phyloP scores from a whole-genome alignment of 2,888 invertebrate genomes.

The Acrocera orbiculus region DNA sequence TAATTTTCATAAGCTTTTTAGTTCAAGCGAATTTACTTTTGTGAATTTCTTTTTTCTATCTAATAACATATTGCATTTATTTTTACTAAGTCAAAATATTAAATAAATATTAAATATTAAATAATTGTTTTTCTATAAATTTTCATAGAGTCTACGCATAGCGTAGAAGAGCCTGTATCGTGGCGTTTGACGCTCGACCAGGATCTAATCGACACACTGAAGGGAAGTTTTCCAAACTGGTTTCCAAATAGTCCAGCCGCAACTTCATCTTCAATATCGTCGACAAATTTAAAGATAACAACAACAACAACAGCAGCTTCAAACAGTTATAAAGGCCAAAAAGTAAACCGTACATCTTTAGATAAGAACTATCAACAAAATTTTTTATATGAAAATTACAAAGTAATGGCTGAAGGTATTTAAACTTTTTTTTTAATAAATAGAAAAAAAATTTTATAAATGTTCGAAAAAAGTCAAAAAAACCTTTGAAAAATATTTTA shows the following conservation, averaged over 20 bases:
- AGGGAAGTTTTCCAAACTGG: conserved; percentile 87
- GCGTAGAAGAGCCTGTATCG: conserved; percentile 60
- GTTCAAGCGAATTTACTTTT: no score
- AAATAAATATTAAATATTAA: background rate
- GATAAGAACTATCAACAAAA: conserved; percentile 24
- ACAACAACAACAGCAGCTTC: conserved; percentile 16
- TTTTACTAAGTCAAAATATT: no score
- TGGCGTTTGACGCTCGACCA: conserved; percentile 87
- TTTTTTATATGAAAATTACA: conserved; percentile 27
- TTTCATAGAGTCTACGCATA: conserved; percentile 52
- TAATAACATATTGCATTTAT: no score
- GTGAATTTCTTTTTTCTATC: no score
- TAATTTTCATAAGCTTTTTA: no score
- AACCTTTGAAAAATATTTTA: no score
- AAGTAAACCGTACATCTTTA: no score
- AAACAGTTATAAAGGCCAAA: no score
- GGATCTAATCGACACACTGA: conserved; percentile 81
- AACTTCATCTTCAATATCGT: conserved; percentile 18
- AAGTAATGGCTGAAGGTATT: conserved; percentile 31
- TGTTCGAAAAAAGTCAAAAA: no score
- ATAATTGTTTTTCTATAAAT: conserved; percentile 7
- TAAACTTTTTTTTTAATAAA: no score
- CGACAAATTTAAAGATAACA: no score
- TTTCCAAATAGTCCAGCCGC: conserved; percentile 41
- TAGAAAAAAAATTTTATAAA: no score